phyloP scores from a whole-genome alignment of 2,797 vertebrate species.

The Eulemur mongoz region DNA sequence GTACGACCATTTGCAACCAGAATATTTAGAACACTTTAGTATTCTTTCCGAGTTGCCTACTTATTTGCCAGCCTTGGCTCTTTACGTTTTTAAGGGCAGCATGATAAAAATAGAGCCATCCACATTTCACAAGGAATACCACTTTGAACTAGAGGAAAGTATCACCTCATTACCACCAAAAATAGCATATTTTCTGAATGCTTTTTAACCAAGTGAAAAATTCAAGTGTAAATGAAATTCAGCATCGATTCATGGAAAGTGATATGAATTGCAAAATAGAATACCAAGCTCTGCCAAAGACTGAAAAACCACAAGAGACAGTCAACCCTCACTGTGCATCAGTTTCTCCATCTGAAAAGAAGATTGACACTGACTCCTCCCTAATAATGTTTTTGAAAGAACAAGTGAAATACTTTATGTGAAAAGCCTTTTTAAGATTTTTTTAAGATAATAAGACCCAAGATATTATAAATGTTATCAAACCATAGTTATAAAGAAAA shows the following conservation, averaged over 20 bases:
- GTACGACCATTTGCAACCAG: not conserved
- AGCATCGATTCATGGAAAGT: slow-evolving; percentile 57
- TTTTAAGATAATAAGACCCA: slow-evolving; percentile 35
- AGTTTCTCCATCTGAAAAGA: slow-evolving; percentile 45
- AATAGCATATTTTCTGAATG: slow-evolving; percentile 38
- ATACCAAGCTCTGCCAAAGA: not conserved
- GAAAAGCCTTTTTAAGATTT: slow-evolving; percentile 36
- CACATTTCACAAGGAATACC: slow-evolving; percentile 24
- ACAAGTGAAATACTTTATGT: slow-evolving; percentile 35
- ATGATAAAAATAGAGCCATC: slow-evolving; percentile 41
- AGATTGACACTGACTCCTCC: slow-evolving; percentile 17
- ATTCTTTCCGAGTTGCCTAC: not conserved
- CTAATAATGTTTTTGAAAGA: not conserved
- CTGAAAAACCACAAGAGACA: slow-evolving; percentile 9
- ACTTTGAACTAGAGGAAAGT: not conserved
- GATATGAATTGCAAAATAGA: slow-evolving; percentile 61
- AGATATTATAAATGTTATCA: not conserved
- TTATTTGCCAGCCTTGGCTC: not conserved
- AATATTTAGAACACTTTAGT: not conserved
- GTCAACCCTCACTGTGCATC: not conserved
- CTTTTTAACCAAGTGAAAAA: slow-evolving; percentile 65
- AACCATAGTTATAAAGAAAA: slow-evolving; percentile 22
- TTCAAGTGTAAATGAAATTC: slow-evolving; percentile 61
- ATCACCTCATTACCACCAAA: slow-evolving; percentile 52
- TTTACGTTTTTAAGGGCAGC: slow-evolving; percentile 44